Percentiles rank a stretch among this genome's conserved stretches.
These are phyloP conservation scores for Passer domesticus DNA, from an alignment of 2,113 vertebrate genomes.

Conservation along the genomic window DNA sequence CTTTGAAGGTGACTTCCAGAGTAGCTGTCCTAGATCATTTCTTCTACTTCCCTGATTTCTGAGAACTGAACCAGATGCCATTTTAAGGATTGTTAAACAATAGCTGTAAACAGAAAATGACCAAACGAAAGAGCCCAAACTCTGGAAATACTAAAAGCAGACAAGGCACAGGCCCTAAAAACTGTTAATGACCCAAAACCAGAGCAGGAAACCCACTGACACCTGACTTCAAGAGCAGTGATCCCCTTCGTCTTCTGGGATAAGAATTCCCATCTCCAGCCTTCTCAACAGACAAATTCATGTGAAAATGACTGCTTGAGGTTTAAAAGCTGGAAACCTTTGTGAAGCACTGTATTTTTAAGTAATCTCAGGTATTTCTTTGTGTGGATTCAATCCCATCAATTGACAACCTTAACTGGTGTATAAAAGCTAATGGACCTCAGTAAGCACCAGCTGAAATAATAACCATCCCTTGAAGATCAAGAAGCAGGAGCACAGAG, in stretches of 20 bases:
- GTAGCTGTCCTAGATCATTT: not conserved
- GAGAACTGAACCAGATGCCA: not conserved
- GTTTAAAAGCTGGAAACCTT: not conserved
- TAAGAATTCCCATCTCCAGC: not conserved
- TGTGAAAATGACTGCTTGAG: not conserved
- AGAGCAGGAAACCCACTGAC: not conserved
- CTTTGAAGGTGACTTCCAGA: conserved; percentile 30
- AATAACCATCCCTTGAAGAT: not conserved
- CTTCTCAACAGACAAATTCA: not conserved
- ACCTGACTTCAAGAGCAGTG: not conserved
- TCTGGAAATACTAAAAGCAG: not conserved
- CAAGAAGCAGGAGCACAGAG: not conserved
- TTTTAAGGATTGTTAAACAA: not conserved
- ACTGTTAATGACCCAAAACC: not conserved
- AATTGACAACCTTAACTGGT: conserved; percentile 1
- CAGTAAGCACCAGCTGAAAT: conserved; percentile 39
- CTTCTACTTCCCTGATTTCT: not conserved
- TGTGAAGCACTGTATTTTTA: not conserved
- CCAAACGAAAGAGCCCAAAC: not conserved
- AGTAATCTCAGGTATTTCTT: conserved; percentile 9
- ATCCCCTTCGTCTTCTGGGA: not conserved
- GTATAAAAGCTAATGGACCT: conserved; percentile 49
- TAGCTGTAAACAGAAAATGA: not conserved
- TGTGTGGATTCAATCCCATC: not conserved
- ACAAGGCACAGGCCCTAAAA: not conserved